Conservation (phyloP, 2,113 vertebrate genomes). For the Lycaon pictus region DNA sequence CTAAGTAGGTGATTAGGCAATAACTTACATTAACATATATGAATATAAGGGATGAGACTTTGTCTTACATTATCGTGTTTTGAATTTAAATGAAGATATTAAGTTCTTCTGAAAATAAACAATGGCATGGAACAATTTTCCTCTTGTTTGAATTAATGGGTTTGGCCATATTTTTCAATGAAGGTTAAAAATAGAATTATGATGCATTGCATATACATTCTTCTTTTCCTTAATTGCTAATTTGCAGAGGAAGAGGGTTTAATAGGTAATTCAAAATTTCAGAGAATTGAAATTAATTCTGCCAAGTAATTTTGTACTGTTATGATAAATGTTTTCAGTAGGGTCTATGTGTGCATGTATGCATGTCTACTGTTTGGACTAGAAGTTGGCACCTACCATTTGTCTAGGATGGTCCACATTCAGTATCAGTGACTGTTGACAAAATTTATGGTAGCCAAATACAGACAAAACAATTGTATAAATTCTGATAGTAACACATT, state of each 20-base stretch:
- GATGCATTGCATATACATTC: conserved; percentile 40
- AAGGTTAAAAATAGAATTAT: conserved; percentile 72
- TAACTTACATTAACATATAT: neutral
- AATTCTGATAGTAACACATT: conserved; percentile 36
- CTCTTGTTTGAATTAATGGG: conserved; percentile 72
- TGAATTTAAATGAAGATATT: conserved; percentile 60
- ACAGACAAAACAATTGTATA: neutral
- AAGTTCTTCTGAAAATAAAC: conserved; percentile 69
- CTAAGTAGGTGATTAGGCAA: neutral
- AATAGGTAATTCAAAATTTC: conserved; percentile 57
- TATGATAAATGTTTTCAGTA: neutral
- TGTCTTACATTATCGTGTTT: conserved; percentile 27
- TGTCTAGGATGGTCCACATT: neutral
- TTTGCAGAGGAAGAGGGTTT: conserved; percentile 55
- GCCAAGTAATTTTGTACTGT: conserved; percentile 24
- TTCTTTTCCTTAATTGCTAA: conserved; percentile 48
- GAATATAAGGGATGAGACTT: neutral
- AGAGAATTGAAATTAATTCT: conserved; percentile 48
- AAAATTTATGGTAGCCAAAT: conserved; percentile 14
- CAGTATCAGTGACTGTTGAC: neutral
- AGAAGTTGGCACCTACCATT: neutral
- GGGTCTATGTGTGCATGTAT: neutral
- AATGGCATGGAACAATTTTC: conserved; percentile 50
- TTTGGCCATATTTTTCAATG: conserved; percentile 55
- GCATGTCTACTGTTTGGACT: neutral